Evolutionary conservation across 2,113 vertebrate species (phyloP), one percentile per base, ranked within the genome.

Genomic region (Cacatua alba): DNA sequence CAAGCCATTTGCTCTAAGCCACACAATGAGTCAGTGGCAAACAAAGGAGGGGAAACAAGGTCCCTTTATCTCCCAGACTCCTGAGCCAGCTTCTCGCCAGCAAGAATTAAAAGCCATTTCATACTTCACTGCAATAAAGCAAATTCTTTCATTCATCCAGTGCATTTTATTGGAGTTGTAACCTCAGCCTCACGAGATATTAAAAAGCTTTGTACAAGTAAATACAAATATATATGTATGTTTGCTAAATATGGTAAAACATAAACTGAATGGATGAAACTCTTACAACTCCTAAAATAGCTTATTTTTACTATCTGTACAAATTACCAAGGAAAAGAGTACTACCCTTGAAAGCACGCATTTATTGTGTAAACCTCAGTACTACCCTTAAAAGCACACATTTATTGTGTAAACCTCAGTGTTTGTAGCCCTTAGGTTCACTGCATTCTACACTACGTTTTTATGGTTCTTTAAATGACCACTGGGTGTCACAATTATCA

Each of bases 401-500:
- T 63, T 67, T 89, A 29, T 33, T 48, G 9, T 62, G 20, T 24
- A 94, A 88, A 68, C 19, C 21, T 55, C 60, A 63, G 17, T 44
- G 41, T 41, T 41, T 24, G 82, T 25, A 78, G 60, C 9, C 16
- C 78, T 77, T 52, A 68, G 17, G 8, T 44, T 86, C 41, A 52
- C 48, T 59, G 77, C 46, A 44, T 67, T 44, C 59, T 70, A 19
- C n/a, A 39, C n/a, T 19, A 80, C 9, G 8, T 48, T 68, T 70
- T 72, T 23, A 83, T 59, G n/a, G 53, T 97, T 93, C 94, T 96
- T 60, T 26, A 88, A 64, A 75, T 78, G 92, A 84, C 97, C 98
- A 98, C 97, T 97, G 97, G 97, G 95, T 97, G 98, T 97, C 98
- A 97, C 84, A 95, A 89, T 96, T 96, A 96, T 10, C 96, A 97